Percentiles rank a stretch among this genome's conserved stretches.
Conservation (phyloP, 2,113 vertebrate species). For the Saimiri boliviensis region DNA sequence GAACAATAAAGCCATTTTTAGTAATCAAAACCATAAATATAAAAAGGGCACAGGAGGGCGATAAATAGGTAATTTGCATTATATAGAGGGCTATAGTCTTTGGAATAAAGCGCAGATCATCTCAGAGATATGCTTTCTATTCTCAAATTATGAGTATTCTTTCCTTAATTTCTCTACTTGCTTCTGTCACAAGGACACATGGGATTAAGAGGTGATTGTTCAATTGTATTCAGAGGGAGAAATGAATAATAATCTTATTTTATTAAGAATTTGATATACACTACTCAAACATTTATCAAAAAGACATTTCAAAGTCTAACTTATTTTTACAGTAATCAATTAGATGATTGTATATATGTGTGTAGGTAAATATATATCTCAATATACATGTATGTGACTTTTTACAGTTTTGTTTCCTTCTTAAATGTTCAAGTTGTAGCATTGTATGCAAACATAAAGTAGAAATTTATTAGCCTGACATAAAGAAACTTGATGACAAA, state of each 20-base stretch:
- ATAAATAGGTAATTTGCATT: background rate
- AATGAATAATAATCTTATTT: background rate
- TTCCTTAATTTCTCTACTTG: background rate
- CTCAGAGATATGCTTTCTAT: background rate
- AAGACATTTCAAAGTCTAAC: background rate
- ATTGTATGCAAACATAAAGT: background rate
- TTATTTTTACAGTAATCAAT: background rate
- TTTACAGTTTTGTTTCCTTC: background rate
- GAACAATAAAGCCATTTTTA: background rate
- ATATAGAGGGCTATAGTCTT: background rate
- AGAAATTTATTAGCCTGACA: background rate
- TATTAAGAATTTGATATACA: background rate
- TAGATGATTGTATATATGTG: background rate
- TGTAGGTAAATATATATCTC: background rate
- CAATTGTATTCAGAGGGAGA: background rate
- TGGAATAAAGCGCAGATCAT: background rate
- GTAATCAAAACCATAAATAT: background rate
- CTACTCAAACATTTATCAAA: background rate
- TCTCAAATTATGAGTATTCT: background rate
- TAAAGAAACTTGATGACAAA: background rate
- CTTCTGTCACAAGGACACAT: background rate
- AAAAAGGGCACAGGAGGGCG: background rate
- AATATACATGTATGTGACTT: background rate
- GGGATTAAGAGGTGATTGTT: background rate
- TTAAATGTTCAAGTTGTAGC: background rate